phyloP scores from a whole-genome alignment of 2,113 vertebrate species.

The Rhea americana region DNA sequence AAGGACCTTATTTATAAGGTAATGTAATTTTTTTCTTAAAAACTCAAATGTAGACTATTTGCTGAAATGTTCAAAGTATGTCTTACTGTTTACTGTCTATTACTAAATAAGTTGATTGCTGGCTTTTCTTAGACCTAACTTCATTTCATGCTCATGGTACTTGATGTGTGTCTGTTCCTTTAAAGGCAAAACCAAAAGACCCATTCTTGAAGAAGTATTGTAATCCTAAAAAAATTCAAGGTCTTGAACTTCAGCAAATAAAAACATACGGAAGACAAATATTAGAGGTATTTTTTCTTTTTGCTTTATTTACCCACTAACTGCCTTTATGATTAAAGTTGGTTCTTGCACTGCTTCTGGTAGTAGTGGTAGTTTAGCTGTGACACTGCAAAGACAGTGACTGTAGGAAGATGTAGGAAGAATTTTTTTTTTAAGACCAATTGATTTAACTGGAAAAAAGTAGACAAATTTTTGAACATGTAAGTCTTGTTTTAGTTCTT shows the following conservation, averaged over 20 bases:
- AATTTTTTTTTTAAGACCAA: not conserved
- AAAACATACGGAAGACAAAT: conserved; percentile 92
- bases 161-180: not conserved
- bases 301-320: not conserved
- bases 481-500: not conserved
- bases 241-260: conserved; percentile 91
- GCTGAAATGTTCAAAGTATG: not conserved
- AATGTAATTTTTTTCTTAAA: not conserved
- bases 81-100: not conserved
- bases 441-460: not conserved
- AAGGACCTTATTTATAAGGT: conserved; percentile 98
- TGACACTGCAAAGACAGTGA: not conserved
- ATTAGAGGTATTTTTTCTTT: conserved; percentile 84
- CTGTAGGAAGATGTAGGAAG: not conserved
- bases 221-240: conserved; percentile 93
- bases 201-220: conserved; percentile 94
- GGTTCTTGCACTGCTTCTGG: not conserved
- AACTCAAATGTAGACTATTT: not conserved
- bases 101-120: not conserved
- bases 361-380: not conserved
- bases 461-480: not conserved
- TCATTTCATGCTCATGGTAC: not conserved
- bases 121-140: not conserved
- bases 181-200: conserved; percentile 93
- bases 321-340: not conserved